These are phyloP conservation scores for Drosophila maculinotata DNA, from an alignment of 2,888 invertebrate species.

Conservation along the genomic window DNA sequence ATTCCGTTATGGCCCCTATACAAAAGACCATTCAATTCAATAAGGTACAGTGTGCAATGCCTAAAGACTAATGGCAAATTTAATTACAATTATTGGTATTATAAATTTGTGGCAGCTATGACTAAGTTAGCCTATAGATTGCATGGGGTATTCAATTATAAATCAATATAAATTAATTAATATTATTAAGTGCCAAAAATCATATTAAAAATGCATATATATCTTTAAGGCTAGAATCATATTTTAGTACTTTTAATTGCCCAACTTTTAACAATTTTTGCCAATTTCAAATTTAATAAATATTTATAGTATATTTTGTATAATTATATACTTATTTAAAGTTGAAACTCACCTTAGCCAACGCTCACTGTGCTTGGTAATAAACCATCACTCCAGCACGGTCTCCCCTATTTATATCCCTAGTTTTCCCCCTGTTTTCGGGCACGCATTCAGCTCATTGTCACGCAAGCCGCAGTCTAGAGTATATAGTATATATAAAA, in stretches of 20 bases:
- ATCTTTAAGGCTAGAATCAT: too few relatives aligned
- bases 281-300: too few relatives aligned
- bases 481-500: slow-evolving; percentile 42
- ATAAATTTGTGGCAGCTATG: background rate
- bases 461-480: slow-evolving; percentile 65
- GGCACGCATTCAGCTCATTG: slow-evolving; percentile 53
- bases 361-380: slow-evolving; percentile 31
- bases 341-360: slow-evolving; percentile 8
- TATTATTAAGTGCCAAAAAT: too few relatives aligned
- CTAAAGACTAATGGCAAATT: background rate
- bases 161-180: too few relatives aligned
- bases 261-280: too few relatives aligned
- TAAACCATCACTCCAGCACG: slow-evolving; percentile 25
- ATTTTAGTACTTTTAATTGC: too few relatives aligned
- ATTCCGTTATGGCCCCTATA: slow-evolving; percentile 26
- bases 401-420: slow-evolving; percentile 20
- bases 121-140: too few relatives aligned
- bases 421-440: slow-evolving; percentile 18
- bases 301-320: too few relatives aligned
- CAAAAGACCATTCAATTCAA: slow-evolving; percentile 41
- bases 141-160: too few relatives aligned
- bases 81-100: background rate
- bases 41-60: slow-evolving; percentile 44
- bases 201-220: too few relatives aligned
- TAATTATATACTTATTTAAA: too few relatives aligned